A percentile compares a stretch with the other conserved stretches of the same genome.
phyloP scores from a whole-genome alignment of 2,797 vertebrate genomes.

The Poecile montanus region DNA sequence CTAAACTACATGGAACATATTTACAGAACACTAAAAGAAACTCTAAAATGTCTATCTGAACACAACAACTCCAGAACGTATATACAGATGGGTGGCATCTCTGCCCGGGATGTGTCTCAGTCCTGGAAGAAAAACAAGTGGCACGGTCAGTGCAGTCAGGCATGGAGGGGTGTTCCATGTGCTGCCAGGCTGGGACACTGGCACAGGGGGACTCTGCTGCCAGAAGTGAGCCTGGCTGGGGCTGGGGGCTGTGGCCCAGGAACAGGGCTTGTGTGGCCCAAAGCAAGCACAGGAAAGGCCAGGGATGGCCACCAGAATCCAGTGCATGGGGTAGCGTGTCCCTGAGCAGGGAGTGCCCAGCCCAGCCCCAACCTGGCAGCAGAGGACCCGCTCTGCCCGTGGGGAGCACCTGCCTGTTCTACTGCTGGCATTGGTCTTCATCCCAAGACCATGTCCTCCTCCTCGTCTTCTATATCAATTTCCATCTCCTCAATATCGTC shows the following conservation, averaged over 20 bases:
- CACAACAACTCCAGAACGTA: rapidly evolving
- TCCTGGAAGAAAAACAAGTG: not conserved
- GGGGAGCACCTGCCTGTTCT: not conserved
- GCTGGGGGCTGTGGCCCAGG: not conserved
- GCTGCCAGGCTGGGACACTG: not conserved
- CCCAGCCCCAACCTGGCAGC: not conserved
- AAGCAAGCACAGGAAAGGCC: not conserved
- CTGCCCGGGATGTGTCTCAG: rapidly evolving
- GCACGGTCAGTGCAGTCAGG: rapidly evolving
- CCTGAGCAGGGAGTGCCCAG: not conserved
- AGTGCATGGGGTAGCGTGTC: rapidly evolving
- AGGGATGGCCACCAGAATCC: not conserved
- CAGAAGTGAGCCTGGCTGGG: not conserved
- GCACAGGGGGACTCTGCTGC: not conserved
- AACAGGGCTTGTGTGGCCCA: not conserved
- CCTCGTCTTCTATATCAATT: rapidly evolving
- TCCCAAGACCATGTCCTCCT: not conserved
- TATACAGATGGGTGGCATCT: rapidly evolving
- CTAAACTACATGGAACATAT: rapidly evolving
- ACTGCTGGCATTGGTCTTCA: not conserved
- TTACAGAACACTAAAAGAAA: rapidly evolving
- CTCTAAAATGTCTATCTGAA: not conserved
- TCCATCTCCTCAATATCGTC: rapidly evolving
- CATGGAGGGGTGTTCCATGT: not conserved
- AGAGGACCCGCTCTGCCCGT: not conserved